These are phyloP conservation scores for Sceloporus undulatus DNA, from an alignment of 2,113 vertebrate species.

Conservation along the genomic window DNA sequence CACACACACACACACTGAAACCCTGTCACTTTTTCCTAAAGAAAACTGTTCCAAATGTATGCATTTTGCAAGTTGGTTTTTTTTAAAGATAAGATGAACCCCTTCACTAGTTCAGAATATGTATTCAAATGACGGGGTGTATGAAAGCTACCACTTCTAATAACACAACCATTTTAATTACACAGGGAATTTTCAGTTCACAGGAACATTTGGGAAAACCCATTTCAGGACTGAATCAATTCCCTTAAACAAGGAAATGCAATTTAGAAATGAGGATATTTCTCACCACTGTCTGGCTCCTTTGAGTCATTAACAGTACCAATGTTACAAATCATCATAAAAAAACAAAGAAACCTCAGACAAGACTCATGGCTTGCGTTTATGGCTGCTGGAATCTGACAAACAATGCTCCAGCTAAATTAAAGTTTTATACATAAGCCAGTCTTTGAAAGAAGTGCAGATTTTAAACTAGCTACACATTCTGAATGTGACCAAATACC, in stretches of 20 bases:
- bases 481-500: not conserved
- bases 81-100: no score
- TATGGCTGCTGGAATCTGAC: not conserved
- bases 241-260: not conserved
- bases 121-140: not conserved
- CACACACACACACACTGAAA: no score
- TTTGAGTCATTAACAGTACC: slow-evolving; percentile 61
- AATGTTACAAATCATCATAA: not conserved
- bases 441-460: slow-evolving; percentile 26
- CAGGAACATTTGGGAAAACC: slow-evolving; percentile 37
- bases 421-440: not conserved
- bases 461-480: not conserved
- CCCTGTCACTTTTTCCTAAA: not conserved
- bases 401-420: accelerated
- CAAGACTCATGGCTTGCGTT: not conserved
- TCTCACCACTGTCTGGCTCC: slow-evolving; percentile 41
- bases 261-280: slow-evolving; percentile 38
- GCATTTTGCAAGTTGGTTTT: no score
- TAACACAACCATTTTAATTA: not conserved
- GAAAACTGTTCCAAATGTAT: not conserved
- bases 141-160: not conserved
- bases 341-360: slow-evolving; percentile 59
- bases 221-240: slow-evolving; percentile 50
- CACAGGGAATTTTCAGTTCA: not conserved
- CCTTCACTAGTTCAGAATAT: not conserved